phyloP scores from a whole-genome alignment of 2,113 vertebrate species.

The Ancistrus triradiatus region DNA sequence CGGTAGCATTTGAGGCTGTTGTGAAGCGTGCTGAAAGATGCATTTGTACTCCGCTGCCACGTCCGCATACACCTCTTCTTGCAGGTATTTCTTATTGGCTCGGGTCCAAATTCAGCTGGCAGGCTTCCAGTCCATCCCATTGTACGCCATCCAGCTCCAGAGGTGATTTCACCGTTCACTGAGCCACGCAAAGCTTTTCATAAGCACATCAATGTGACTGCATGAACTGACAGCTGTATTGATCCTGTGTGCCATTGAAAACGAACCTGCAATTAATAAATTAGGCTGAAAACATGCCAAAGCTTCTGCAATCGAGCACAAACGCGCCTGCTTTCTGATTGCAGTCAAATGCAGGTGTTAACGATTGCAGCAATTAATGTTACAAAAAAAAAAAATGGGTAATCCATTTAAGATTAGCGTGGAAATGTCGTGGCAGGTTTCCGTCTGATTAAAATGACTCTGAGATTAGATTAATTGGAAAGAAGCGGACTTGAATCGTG shows the following conservation, averaged over 20 bases:
- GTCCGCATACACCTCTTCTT: not conserved
- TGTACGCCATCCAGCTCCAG: slow-evolving; percentile 30
- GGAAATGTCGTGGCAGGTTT: no score
- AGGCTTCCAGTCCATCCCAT: slow-evolving; percentile 27
- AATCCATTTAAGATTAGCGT: no score
- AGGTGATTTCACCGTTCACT: slow-evolving; percentile 53
- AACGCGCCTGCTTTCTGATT: no score
- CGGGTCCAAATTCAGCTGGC: slow-evolving; percentile 22
- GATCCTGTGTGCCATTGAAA: slow-evolving; percentile 43
- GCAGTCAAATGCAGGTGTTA: no score
- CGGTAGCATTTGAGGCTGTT: not conserved
- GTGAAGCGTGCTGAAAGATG: slow-evolving; percentile 11
- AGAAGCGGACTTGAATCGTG: no score
- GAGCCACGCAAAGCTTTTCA: slow-evolving; percentile 49
- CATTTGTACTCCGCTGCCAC: slow-evolving; percentile 10
- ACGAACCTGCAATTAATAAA: no score
- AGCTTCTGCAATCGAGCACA: not conserved
- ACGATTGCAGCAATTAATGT: no score
- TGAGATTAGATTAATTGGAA: no score
- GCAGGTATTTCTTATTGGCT: not conserved
- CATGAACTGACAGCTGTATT: slow-evolving; percentile 46
- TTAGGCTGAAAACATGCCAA: slow-evolving; percentile 18
- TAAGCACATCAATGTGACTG: slow-evolving; percentile 43
- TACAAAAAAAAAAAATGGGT: no score
- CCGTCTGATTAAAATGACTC: no score